Conservation (phyloP, 2,113 vertebrate species). For the Pterocles burchelli region DNA sequence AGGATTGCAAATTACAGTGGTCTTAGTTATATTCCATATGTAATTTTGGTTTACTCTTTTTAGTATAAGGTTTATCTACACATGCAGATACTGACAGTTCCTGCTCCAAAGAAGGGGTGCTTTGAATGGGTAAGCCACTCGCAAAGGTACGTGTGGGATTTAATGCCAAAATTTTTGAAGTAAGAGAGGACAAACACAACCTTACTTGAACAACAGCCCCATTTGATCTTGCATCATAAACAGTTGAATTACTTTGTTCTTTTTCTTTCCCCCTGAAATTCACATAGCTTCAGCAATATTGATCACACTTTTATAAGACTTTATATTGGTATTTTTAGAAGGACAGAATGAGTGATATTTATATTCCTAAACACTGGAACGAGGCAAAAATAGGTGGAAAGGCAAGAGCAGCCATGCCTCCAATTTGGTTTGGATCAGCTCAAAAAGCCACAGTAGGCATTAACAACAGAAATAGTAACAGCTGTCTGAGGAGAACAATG, state of each 20-base stretch:
- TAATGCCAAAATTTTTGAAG: background rate
- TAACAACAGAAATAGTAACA: slow-evolving; percentile 38
- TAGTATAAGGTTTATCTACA: background rate
- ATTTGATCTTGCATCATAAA: background rate
- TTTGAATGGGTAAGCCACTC: background rate
- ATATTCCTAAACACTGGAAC: background rate
- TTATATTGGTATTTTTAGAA: background rate
- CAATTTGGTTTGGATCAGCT: background rate
- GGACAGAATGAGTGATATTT: background rate
- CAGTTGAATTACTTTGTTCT: background rate
- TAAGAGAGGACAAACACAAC: background rate
- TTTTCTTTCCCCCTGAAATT: background rate
- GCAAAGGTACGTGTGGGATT: background rate
- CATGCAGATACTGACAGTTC: background rate
- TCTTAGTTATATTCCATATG: background rate
- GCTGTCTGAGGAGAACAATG: slow-evolving; percentile 3
- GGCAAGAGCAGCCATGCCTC: background rate
- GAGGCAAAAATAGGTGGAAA: slow-evolving; percentile 21
- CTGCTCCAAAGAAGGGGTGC: background rate
- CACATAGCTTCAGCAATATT: background rate
- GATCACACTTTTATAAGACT: background rate
- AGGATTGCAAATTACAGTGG: background rate
- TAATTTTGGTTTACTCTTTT: background rate
- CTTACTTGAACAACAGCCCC: background rate
- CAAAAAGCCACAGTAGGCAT: slow-evolving; percentile 20